phyloP scores from a whole-genome alignment of 2,888 invertebrate species.

The Pristionchus maxplancki region DNA sequence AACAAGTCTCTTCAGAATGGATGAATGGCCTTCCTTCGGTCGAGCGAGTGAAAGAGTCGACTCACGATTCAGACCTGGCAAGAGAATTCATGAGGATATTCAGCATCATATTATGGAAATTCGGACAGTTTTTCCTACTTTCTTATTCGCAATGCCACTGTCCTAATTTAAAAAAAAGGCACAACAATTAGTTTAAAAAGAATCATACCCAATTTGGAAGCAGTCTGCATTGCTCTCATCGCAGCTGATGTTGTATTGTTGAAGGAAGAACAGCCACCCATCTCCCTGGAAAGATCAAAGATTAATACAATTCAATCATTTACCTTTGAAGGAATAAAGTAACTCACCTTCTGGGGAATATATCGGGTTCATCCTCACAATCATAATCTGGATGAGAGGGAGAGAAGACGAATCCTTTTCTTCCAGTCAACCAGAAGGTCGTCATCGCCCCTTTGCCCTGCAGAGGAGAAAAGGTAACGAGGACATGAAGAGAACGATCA shows the following conservation, averaged over 20 bases:
- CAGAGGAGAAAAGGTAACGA: neutral
- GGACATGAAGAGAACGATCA: neutral
- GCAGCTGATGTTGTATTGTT: slow-evolving; percentile 30
- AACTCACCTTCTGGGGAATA: slow-evolving; percentile 67
- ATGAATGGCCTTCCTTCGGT: slow-evolving; percentile 56
- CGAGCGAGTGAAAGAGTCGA: slow-evolving; percentile 62
- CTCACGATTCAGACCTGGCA: slow-evolving; percentile 63
- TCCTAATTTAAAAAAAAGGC: neutral
- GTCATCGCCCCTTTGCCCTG: slow-evolving; percentile 77
- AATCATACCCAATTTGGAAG: slow-evolving; percentile 38
- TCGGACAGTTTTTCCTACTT: neutral
- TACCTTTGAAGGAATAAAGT: neutral
- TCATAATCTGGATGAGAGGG: slow-evolving; percentile 55
- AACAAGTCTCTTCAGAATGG: slow-evolving; percentile 59
- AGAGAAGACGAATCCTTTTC: slow-evolving; percentile 67
- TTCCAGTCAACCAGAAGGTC: slow-evolving; percentile 75
- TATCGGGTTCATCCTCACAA: slow-evolving; percentile 57
- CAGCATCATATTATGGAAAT: neutral
- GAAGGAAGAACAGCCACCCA: neutral
- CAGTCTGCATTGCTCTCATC: slow-evolving; percentile 48
- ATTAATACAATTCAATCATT: neutral
- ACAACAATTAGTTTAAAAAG: neutral
- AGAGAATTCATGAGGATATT: slow-evolving; percentile 28
- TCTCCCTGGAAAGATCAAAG: slow-evolving; percentile 27
- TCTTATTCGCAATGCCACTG: neutral